Evolutionary conservation across 2,888 invertebrate species (phyloP), one percentile per base, ranked within the genome.

Genomic region (Yponomeuta plumbellus): DNA sequence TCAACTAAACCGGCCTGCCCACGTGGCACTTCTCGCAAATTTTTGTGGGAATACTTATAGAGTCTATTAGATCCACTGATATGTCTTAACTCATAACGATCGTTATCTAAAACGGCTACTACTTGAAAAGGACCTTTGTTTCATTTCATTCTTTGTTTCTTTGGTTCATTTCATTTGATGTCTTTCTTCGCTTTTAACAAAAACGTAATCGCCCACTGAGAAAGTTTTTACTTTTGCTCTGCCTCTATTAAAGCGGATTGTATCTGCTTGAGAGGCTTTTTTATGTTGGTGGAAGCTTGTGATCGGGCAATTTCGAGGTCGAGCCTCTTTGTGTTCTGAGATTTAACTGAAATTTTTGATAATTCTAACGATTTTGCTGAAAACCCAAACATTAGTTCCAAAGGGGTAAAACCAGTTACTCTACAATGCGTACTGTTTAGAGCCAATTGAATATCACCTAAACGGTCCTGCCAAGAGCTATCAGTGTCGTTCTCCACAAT

Each of bases 101-200:
- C 63, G 10, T 20, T 20, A 10, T 63, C 63, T 44, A 63, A 20
- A 2, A 63, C 63, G 3, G 2, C 44, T 22, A 44, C 21, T 2
- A 63, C 21, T 23, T 22, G 6, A 21, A 44, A 63, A 5, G 63
- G 63, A 21, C 63, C 63, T 13, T 20, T 63, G 20, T n/a, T n/a
- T n/a, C n/a, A n/a, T n/a, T n/a, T n/a, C n/a, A n/a, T n/a, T n/a
- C n/a, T n/a, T n/a, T n/a, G 40, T 56, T 57, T 65, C 56, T 10
- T 13, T 17, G 8, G 52, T 57, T 23, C 52, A 26, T 26, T 65
- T 65, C 1, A 57, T 65, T 56, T 65, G 65, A 26, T 65, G 52
- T 5, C 65, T 4, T 65, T 65, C 65, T 2, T 23, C 10, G n/a
- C 22, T 56, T 26, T 65, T 20, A 6, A 65, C 52, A 5, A 65